phyloP scores from a whole-genome alignment of 2,113 vertebrate species.

The Saccopteryx bilineata region DNA sequence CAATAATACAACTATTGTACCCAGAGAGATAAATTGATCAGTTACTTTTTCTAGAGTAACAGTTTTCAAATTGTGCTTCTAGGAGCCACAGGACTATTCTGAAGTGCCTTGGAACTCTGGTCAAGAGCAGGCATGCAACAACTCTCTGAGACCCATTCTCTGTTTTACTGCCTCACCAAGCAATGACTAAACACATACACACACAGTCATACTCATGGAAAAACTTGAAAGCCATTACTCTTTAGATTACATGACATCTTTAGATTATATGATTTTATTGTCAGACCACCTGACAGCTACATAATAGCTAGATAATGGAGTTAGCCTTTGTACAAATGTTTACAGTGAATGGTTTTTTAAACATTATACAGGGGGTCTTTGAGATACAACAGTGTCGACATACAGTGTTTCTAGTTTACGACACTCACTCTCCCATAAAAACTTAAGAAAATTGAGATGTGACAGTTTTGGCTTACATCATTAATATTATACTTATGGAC shows the following conservation, averaged over 20 bases:
- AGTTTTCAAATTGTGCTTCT: background rate
- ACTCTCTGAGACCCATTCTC: background rate
- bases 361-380: background rate
- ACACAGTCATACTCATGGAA: too few relatives aligned
- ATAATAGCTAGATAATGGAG: background rate
- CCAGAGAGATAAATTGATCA: background rate
- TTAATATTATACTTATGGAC: too few relatives aligned
- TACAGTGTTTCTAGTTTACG: too few relatives aligned
- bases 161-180: rapidly evolving
- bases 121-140: rapidly evolving
- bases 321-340: background rate
- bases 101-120: background rate
- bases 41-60: background rate
- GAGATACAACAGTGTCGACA: too few relatives aligned
- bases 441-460: too few relatives aligned
- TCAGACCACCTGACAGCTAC: background rate
- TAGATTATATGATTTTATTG: background rate
- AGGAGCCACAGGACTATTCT: background rate
- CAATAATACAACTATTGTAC: background rate
- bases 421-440: too few relatives aligned
- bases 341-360: background rate
- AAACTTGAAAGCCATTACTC: background rate
- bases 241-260: background rate
- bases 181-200: background rate
- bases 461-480: too few relatives aligned